Evolutionary conservation across 2,888 invertebrate species (phyloP).

Genomic region (Drosophila siamana): DNA sequence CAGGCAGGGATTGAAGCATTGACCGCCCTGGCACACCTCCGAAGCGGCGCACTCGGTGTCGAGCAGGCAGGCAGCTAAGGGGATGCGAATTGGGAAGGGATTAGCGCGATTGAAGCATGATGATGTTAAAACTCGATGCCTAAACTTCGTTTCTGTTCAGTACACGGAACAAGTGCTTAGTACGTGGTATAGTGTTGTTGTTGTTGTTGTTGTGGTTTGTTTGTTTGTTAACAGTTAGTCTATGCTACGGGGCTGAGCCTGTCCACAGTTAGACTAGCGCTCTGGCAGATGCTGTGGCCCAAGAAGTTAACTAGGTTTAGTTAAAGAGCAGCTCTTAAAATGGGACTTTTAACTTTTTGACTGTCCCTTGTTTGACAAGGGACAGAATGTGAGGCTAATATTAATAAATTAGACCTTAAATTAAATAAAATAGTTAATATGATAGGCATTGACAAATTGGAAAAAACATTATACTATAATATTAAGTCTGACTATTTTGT

Average conservation of each 20-base stretch:
- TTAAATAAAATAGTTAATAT: neutral
- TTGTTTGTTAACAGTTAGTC: conserved; percentile 61
- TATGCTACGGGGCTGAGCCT: conserved; percentile 35
- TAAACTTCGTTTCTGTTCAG: conserved; percentile 35
- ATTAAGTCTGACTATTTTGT: too few relatives aligned
- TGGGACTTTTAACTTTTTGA: too few relatives aligned
- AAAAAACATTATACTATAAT: too few relatives aligned
- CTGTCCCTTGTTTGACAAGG: too few relatives aligned
- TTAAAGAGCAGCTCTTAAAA: too few relatives aligned
- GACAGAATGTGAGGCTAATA: too few relatives aligned
- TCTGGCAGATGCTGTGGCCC: conserved; percentile 6
- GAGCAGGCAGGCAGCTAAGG: conserved; percentile 90
- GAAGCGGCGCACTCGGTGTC: conserved; percentile 92
- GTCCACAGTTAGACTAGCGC: neutral
- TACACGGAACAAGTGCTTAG: conserved; percentile 13
- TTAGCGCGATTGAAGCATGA: conserved; percentile 19
- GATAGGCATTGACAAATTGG: too few relatives aligned
- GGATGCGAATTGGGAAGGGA: conserved; percentile 1
- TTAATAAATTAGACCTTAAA: too few relatives aligned
- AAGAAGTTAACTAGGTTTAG: neutral
- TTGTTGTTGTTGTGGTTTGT: conserved; percentile 22
- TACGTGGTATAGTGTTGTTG: conserved; percentile 18
- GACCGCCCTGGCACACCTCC: conserved; percentile 93
- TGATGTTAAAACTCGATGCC: neutral
- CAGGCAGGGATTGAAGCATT: conserved; percentile 93